A percentile compares a stretch with the other conserved stretches of the same genome.
Conservation (phyloP, 2,797 vertebrate species). For the Monodelphis domestica region DNA sequence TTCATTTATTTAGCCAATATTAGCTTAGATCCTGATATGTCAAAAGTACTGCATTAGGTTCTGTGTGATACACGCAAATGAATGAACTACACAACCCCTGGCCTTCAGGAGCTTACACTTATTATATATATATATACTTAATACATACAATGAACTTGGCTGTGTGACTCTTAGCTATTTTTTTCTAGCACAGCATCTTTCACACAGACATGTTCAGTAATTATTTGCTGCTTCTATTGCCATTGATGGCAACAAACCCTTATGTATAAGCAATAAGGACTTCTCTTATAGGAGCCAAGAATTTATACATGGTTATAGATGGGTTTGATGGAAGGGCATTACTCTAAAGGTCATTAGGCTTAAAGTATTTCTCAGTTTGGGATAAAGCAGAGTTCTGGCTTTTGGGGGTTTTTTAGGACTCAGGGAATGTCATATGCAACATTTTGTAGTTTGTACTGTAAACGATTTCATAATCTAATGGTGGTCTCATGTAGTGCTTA, state of each 20-base stretch:
- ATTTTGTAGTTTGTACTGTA: not conserved
- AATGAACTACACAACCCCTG: not conserved
- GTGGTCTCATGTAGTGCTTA: not conserved
- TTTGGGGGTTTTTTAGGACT: not conserved
- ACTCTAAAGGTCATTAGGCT: not conserved
- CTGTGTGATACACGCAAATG: not conserved
- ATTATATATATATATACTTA: too few relatives aligned
- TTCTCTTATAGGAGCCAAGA: not conserved
- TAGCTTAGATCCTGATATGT: not conserved
- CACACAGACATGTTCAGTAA: not conserved
- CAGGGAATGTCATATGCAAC: not conserved
- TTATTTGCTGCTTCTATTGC: not conserved
- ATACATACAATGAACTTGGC: rapidly evolving
- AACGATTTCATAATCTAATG: not conserved
- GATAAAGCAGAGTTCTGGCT: not conserved
- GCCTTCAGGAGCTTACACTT: not conserved
- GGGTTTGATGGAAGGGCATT: not conserved
- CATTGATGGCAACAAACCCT: not conserved
- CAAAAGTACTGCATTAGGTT: not conserved
- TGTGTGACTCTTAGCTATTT: not conserved
- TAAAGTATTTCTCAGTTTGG: not conserved
- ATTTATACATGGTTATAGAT: not conserved
- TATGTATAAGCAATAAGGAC: not conserved
- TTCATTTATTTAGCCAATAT: not conserved
- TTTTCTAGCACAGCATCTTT: not conserved